These are phyloP conservation scores for Psilopsiagon aymara DNA, from an alignment of 2,113 vertebrate species.

Conservation along the genomic window DNA sequence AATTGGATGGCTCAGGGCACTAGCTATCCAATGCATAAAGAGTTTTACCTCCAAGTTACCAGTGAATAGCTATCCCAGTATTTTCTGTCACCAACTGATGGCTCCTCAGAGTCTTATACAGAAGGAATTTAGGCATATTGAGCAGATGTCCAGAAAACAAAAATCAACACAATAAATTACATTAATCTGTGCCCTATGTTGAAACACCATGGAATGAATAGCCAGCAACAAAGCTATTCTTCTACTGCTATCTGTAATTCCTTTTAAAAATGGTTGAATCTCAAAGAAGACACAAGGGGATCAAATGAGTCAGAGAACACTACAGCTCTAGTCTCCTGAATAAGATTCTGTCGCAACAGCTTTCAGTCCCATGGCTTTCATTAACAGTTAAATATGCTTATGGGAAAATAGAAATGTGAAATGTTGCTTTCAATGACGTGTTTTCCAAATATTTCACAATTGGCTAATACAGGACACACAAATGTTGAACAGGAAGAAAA, in stretches of 20 bases:
- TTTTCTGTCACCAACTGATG: conserved; percentile 30
- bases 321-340: conserved; percentile 51
- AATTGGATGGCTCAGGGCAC: conserved; percentile 51
- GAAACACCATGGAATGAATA: conserved; percentile 51
- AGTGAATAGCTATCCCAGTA: not conserved
- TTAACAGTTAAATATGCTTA: conserved; percentile 59
- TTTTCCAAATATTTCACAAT: conserved; percentile 56
- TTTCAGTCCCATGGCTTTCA: conserved; percentile 54
- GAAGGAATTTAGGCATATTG: conserved; percentile 19
- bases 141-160: conserved; percentile 59
- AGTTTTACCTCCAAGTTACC: conserved; percentile 51
- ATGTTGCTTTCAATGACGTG: conserved; percentile 45
- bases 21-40: conserved; percentile 4
- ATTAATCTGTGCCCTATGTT: conserved; percentile 56
- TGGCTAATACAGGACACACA: conserved; percentile 21
- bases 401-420: conserved; percentile 57
- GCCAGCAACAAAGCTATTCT: conserved; percentile 52
- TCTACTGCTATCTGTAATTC: conserved; percentile 61
- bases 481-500: conserved; percentile 33
- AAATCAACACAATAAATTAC: conserved; percentile 60
- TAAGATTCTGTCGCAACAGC: conserved; percentile 61
- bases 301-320: conserved; percentile 62
- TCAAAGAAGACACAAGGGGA: conserved; percentile 37
- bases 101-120: conserved; percentile 33
- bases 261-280: conserved; percentile 51